A percentile compares a stretch with the other conserved stretches of the same genome.
Conservation (phyloP, 1,140 invertebrate genomes). For the Drosophila aff. region DNA sequence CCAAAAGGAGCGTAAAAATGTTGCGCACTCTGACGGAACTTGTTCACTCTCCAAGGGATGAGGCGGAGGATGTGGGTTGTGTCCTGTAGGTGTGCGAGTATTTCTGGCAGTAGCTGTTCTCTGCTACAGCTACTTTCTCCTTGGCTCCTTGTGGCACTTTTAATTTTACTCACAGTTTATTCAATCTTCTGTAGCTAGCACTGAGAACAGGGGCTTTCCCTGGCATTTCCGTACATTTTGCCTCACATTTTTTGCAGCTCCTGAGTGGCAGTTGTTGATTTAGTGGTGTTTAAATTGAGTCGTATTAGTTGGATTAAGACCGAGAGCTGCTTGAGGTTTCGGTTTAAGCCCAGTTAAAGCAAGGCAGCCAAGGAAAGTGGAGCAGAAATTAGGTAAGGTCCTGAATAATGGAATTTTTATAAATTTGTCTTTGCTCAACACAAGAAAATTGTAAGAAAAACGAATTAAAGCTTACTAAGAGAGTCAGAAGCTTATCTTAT, state of each 20-base stretch:
- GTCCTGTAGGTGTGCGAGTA: conserved; percentile 41
- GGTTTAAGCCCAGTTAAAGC: conserved; percentile 9
- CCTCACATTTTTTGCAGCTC: conserved; percentile 9
- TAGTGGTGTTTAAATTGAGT: conserved; percentile 84
- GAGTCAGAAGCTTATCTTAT: too few species aligned
- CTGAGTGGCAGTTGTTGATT: conserved; percentile 84
- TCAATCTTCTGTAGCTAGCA: conserved; percentile 66
- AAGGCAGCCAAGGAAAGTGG: background rate
- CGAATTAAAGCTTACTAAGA: background rate
- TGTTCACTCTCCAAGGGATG: conserved; percentile 24
- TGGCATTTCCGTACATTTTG: conserved; percentile 3
- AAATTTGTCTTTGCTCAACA: too few species aligned
- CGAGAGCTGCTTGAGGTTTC: conserved; percentile 60
- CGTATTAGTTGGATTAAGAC: conserved; percentile 78
- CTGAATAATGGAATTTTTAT: background rate
- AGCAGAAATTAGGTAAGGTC: conserved; percentile 1
- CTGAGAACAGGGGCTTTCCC: conserved; percentile 28
- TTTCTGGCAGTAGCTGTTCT: conserved; percentile 11
- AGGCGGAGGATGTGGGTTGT: background rate
- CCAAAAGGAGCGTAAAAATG: conserved; percentile 83
- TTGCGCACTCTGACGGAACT: conserved; percentile 73
- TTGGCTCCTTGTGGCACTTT: conserved; percentile 67
- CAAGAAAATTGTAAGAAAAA: background rate
- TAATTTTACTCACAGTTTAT: conserved; percentile 82
- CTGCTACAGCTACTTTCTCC: conserved; percentile 21